Evolutionary conservation across 2,113 vertebrate species (phyloP), one percentile per base, ranked within the genome.

Genomic region (Amazona guildingii): DNA sequence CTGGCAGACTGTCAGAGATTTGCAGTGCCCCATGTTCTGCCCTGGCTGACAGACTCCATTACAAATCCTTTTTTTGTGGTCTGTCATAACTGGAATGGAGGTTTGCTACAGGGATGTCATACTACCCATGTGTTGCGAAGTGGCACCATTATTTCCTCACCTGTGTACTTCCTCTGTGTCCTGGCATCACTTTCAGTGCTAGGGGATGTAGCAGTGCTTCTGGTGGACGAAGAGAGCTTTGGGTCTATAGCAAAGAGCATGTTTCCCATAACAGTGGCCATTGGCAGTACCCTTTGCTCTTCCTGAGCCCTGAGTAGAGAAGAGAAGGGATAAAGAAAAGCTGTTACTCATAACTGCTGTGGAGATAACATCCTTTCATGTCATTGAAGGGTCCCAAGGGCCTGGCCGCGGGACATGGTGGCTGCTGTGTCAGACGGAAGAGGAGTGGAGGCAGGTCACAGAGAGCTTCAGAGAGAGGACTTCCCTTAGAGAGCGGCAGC

Each of bases 401-500:
- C 98, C 98, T 68, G 98, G 98, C 88, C 98, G 97, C 92, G 99
- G 99, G 61, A 95, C 98, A 75, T 99, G 99, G 99, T 99, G 99
- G 95, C 98, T 99, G 51, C 98, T 99, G 61, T 99, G 99, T 94
- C 99, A 99, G 94, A 99, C 98, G 23, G 99, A 99, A 97, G 98
- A 99, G 81, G 98, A 99, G 85, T 99, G 99, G 99, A 97, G 98
- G 95, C 98, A 97, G 93, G 98, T 99, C 92, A 99, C 99, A 4
- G 99, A 99, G 84, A 99, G 99, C 97, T 99, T 99, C 94, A 98
- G 99, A 98, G 99, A 99, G 96, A 99, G 98, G 96, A 97, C 97
- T 75, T 99, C 99, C 83, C 98, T 99, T 64, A 98, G 99, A 97
- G 99, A 99, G 94, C 97, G 99, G 61, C 99, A 99, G 95, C 99